phyloP scores from a whole-genome alignment of 2,888 invertebrate species.

The Sinodicranocentrus sp. region DNA sequence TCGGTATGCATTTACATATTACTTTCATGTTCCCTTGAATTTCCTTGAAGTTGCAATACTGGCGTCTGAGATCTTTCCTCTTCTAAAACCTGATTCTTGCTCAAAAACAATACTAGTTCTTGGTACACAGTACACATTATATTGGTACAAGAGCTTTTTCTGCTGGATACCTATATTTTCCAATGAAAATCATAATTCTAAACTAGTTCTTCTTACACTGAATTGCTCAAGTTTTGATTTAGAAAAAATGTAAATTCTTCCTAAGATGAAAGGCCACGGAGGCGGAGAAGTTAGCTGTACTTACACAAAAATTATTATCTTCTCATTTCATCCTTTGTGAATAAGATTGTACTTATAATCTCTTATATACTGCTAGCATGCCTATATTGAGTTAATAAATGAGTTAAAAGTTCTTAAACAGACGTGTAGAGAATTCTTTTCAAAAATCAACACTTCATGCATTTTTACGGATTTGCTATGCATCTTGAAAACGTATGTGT shows the following conservation, averaged over 20 bases:
- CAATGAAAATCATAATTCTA: slow-evolving; percentile 55
- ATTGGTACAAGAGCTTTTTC: slow-evolving; percentile 4
- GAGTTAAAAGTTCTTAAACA: too few species aligned
- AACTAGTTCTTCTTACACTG: slow-evolving; percentile 50
- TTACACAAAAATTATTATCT: slow-evolving; percentile 55
- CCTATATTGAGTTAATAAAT: too few species aligned
- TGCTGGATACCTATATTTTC: slow-evolving; percentile 51
- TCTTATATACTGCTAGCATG: too few species aligned
- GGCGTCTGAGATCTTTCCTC: slow-evolving; percentile 52
- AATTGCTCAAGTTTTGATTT: slow-evolving; percentile 42
- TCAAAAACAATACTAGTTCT: not conserved
- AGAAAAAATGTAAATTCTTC: slow-evolving; percentile 55
- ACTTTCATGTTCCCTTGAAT: slow-evolving; percentile 23
- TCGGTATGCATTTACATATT: slow-evolving; percentile 10
- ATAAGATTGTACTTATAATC: too few species aligned
- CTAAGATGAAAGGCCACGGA: slow-evolving; percentile 48
- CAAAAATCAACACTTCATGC: too few species aligned
- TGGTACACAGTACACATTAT: slow-evolving; percentile 22
- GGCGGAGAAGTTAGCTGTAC: slow-evolving; percentile 63
- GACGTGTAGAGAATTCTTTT: too few species aligned
- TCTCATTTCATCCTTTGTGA: not conserved
- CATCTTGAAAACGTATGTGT: too few species aligned
- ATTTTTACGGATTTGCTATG: too few species aligned
- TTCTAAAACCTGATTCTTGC: slow-evolving; percentile 54
- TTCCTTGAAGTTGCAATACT: slow-evolving; percentile 60